A percentile compares a stretch with the other conserved stretches of the same genome.
phyloP scores from a whole-genome alignment of 2,797 vertebrate species.

The Catamblyrhynchus diadema region DNA sequence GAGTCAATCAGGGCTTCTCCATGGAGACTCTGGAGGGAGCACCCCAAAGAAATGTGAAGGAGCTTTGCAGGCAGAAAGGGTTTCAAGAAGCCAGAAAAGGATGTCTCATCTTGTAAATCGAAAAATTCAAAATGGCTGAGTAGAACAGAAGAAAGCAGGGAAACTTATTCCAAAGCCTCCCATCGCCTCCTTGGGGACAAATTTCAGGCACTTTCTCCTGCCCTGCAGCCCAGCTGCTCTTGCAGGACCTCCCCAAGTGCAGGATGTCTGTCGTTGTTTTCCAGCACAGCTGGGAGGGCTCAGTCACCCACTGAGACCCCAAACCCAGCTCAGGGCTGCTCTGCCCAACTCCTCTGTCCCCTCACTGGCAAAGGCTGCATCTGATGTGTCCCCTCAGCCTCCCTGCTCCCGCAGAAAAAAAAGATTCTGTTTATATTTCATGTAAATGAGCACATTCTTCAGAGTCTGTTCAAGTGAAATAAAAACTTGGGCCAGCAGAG shows the following conservation, averaged over 20 bases:
- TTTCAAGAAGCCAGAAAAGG: neutral
- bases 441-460: neutral
- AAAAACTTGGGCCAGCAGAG: neutral
- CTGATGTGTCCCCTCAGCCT: neutral
- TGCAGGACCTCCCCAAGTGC: neutral
- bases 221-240: neutral
- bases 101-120: neutral
- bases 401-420: neutral
- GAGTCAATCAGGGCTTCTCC: neutral
- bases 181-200: rapidly evolving
- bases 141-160: neutral
- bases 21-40: neutral
- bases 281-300: neutral
- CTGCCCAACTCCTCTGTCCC: neutral
- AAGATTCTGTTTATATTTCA: neutral
- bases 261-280: rapidly evolving
- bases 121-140: neutral
- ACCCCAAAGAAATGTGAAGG: neutral
- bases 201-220: neutral
- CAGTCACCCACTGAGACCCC: neutral
- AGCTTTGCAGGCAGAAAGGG: neutral
- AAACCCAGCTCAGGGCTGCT: neutral
- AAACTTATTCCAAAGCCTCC: neutral
- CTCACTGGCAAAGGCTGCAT: neutral
- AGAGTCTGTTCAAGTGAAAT: neutral